Percentiles rank a stretch among this genome's conserved stretches.
These are phyloP conservation scores for Pluvialis apricaria DNA, from an alignment of 2,113 vertebrate species.

Conservation along the genomic window DNA sequence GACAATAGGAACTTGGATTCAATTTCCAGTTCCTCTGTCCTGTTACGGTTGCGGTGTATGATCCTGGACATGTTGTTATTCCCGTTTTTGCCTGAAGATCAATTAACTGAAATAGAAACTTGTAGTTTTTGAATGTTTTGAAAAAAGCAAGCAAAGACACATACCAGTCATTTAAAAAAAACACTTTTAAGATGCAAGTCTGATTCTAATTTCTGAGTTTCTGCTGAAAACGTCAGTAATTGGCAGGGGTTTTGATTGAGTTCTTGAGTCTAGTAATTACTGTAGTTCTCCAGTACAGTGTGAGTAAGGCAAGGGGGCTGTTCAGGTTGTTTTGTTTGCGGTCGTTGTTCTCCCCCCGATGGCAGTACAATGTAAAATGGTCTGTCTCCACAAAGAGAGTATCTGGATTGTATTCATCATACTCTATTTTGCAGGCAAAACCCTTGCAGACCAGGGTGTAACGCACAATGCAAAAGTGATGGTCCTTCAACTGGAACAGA, in stretches of 20 bases:
- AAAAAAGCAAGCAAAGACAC: background rate
- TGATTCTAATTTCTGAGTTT: background rate
- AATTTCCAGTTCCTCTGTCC: background rate
- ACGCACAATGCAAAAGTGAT: constrained; percentile 90
- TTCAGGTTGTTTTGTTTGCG: background rate
- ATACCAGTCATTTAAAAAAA: background rate
- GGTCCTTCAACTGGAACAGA: constrained; percentile 84
- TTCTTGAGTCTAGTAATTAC: background rate
- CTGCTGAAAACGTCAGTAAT: background rate
- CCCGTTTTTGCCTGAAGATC: background rate
- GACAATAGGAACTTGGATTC: background rate
- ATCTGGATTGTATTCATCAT: background rate
- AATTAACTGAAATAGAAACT: background rate
- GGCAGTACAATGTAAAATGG: background rate
- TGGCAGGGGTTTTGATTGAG: background rate
- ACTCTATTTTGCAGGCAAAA: constrained; percentile 67
- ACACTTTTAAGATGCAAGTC: background rate
- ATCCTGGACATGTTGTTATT: background rate
- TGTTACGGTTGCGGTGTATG: background rate
- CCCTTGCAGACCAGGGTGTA: constrained; percentile 84
- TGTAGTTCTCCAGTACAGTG: background rate
- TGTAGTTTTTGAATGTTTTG: background rate
- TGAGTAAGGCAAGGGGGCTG: background rate
- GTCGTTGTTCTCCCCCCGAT: rapidly evolving
- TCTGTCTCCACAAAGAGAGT: background rate